Evolutionary conservation across 1,140 invertebrate species (phyloP).

Genomic region (Drosophila mojavensis): DNA sequence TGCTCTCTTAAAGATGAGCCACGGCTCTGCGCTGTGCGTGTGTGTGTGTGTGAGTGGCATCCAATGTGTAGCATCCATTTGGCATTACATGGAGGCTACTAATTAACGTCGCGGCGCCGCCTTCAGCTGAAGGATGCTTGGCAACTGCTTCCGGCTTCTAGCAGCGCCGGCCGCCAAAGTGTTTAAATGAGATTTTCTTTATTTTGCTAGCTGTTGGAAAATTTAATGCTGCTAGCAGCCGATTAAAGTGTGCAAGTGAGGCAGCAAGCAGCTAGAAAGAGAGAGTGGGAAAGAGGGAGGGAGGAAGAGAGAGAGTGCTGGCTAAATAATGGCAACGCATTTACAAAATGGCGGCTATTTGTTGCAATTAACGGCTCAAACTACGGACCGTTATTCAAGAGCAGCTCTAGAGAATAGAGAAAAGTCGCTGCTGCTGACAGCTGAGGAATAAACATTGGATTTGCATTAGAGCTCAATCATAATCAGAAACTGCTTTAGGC

Average conservation of each 20-base stretch:
- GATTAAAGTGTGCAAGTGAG: constrained; percentile 18
- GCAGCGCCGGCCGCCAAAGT: constrained; percentile 19
- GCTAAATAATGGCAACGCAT: constrained; percentile 56
- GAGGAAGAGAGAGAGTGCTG: background rate
- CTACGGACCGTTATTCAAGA: constrained; percentile 59
- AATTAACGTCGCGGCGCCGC: constrained; percentile 61
- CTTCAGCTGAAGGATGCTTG: constrained; percentile 68
- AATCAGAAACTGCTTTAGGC: too few species aligned
- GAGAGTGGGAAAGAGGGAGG: background rate
- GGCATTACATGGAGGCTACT: constrained; percentile 46
- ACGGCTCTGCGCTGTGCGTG: background rate
- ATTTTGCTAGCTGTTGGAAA: constrained; percentile 30
- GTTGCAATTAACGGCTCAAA: constrained; percentile 71
- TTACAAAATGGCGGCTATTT: constrained; percentile 70
- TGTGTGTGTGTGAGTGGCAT: constrained; percentile 11
- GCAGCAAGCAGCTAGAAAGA: background rate
- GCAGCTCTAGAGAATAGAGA: background rate
- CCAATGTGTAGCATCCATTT: constrained; percentile 36
- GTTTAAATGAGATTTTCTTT: constrained; percentile 38
- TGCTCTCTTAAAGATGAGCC: constrained; percentile 10
- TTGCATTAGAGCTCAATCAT: too few species aligned
- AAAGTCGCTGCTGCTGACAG: background rate
- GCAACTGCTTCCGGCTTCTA: constrained; percentile 58
- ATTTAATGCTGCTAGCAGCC: constrained; percentile 57
- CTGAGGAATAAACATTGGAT: too few species aligned